A percentile compares a stretch with the other conserved stretches of the same genome.
phyloP scores from a whole-genome alignment of 2,113 vertebrate genomes.

The Hypocryptadius cinnamomeus region DNA sequence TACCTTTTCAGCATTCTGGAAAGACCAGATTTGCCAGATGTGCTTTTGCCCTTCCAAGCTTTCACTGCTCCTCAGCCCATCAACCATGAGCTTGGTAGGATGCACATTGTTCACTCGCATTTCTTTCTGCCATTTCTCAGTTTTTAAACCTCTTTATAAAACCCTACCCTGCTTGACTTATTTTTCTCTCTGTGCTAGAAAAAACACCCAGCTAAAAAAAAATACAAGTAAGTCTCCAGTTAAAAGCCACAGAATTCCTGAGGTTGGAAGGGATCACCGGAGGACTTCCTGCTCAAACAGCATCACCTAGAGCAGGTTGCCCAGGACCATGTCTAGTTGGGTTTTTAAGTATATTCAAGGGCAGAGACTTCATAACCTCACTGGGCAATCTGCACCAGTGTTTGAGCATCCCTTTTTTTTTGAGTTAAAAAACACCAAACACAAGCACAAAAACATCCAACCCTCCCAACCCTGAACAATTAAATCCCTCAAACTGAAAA shows the following conservation, averaged over 20 bases:
- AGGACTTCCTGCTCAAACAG: background rate
- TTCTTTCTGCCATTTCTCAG: background rate
- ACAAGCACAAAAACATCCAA: background rate
- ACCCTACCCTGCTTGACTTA: background rate
- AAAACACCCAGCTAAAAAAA: background rate
- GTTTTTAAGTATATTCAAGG: background rate
- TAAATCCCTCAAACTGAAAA: background rate
- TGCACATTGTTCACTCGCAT: background rate
- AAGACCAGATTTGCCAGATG: background rate
- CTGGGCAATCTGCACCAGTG: background rate
- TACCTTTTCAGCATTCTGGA: background rate
- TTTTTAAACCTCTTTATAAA: background rate
- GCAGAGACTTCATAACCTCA: background rate
- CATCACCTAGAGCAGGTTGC: background rate
- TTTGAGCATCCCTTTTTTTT: background rate
- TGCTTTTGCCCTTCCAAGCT: background rate
- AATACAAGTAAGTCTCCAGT: background rate
- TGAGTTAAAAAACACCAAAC: background rate
- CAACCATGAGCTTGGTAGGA: background rate
- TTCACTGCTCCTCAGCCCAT: background rate
- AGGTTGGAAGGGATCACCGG: background rate
- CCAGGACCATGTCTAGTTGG: background rate
- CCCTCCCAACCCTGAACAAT: background rate
- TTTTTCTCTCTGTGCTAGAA: background rate
- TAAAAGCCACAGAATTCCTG: background rate